Conservation (phyloP, 2,797 vertebrate species). For the Crax fasciolata region DNA sequence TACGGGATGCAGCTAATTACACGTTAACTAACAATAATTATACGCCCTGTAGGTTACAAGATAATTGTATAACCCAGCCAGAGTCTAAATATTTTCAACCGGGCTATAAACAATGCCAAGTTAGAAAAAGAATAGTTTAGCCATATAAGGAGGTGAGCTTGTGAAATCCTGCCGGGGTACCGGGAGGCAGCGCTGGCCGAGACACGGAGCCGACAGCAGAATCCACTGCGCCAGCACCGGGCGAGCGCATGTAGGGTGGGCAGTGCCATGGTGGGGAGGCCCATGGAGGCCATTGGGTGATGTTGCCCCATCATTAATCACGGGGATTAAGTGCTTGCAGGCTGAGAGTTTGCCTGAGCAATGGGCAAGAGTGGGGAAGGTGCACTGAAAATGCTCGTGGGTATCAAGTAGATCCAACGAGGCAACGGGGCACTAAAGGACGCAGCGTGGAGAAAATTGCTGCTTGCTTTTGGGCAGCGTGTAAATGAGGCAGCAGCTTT, state of each 20-base stretch:
- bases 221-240: not conserved
- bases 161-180: not conserved
- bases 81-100: conserved; percentile 30
- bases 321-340: not conserved
- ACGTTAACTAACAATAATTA: not conserved
- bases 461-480: rapidly evolving
- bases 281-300: rapidly evolving
- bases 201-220: not conserved
- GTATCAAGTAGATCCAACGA: rapidly evolving
- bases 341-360: not conserved
- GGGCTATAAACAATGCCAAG: conserved; percentile 63
- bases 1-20: not conserved
- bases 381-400: rapidly evolving
- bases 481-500: rapidly evolving
- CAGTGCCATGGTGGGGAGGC: not conserved
- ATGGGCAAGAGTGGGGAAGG: not conserved
- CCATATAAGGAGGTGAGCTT: conserved; percentile 59
- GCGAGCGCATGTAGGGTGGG: not conserved
- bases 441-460: rapidly evolving
- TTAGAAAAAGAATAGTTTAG: conserved; percentile 64
- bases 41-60: conserved; percentile 19
- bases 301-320: rapidly evolving
- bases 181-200: not conserved
- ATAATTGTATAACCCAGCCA: conserved; percentile 29
- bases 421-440: rapidly evolving